These are phyloP conservation scores for Drosophila kepulauana DNA, from an alignment of 1,140 invertebrate species.

Conservation along the genomic window DNA sequence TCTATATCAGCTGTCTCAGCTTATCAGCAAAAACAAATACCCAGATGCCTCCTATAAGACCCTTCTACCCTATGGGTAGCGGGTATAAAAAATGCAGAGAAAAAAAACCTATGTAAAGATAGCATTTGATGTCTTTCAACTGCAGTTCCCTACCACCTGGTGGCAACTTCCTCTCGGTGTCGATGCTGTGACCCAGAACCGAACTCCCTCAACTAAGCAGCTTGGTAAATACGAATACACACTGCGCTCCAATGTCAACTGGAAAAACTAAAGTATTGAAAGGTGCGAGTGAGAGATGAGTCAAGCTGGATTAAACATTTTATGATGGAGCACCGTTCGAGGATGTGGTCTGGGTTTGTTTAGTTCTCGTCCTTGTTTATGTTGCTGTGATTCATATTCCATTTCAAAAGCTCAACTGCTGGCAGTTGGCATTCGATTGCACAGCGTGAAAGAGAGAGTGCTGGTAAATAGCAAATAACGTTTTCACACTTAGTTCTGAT, in stretches of 20 bases:
- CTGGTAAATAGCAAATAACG: conserved; percentile 60
- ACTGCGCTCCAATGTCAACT: not conserved
- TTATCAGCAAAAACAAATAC: no score
- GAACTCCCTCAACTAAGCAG: conserved; percentile 56
- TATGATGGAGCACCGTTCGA: conserved; percentile 14
- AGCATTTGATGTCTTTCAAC: conserved; percentile 46
- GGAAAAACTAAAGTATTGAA: not conserved
- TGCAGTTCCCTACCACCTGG: conserved; percentile 27
- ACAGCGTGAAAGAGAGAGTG: conserved; percentile 14
- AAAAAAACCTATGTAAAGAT: conserved; percentile 44
- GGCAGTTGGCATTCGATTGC: conserved; percentile 56
- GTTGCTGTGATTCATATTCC: conserved; percentile 54
- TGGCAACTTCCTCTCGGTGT: not conserved
- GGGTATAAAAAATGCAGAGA: not conserved
- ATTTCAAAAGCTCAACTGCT: conserved; percentile 56
- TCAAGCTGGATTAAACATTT: conserved; percentile 27
- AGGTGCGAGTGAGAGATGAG: not conserved
- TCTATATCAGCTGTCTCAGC: no score
- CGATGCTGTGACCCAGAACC: conserved; percentile 39
- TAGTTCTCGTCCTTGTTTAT: conserved; percentile 15
- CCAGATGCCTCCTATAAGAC: no score
- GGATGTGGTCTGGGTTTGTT: not conserved
- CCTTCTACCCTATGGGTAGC: no score
- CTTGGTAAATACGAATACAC: conserved; percentile 3
- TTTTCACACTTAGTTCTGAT: conserved; percentile 67